Base-by-base conservation (phyloP, 2,888 invertebrate genomes). In the Cephus runcator region DNA sequence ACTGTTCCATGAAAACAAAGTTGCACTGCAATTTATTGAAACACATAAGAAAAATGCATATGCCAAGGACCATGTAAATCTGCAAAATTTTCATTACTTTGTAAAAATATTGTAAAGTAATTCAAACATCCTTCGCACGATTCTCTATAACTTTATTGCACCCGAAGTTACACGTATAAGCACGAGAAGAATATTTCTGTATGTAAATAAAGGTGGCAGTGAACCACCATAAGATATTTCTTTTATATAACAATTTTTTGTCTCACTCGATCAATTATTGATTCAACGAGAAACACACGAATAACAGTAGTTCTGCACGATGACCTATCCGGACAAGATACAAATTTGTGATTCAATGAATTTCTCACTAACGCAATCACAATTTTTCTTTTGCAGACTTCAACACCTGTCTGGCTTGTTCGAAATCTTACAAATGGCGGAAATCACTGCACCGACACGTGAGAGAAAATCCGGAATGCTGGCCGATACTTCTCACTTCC, bases 381-480 rank as follows among this genome's bases (percentile, higher is more conserved):
- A 23, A 56, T 56, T 84, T 84, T 86, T 84, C 80, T 86, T 86
- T 90, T 90, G 73, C 90, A 91, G 91, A 87, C 74, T 85, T 76
- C 83, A 86, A 87, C 81, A 86, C 84, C 74, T 92, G 92, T 83
- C 82, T 88, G 80, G 90, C 89, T 79, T 91, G 91, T 79, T 86
- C 86, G 36, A 92, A 91, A 76, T 86, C 89, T 15, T 92, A 92
- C 87, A 91, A 91, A 79, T 91, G 92, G 90, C 90, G 87, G 84
- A 90, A 90, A 77, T 91, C 91, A 3, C 82, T 92, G 76, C 88
- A 89, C 75, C 88, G 91, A 40, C 92, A 92, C 80, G 87, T 92
- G 0, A 87, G 91, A 34, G 90, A 91, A 75, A 90, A 84, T 56
- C 89, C 90, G 12, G 90, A 89, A 73, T 91, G 91, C 81, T 91